Conservation (phyloP, 2,113 vertebrate genomes). For the Limnothrissa miodon region DNA sequence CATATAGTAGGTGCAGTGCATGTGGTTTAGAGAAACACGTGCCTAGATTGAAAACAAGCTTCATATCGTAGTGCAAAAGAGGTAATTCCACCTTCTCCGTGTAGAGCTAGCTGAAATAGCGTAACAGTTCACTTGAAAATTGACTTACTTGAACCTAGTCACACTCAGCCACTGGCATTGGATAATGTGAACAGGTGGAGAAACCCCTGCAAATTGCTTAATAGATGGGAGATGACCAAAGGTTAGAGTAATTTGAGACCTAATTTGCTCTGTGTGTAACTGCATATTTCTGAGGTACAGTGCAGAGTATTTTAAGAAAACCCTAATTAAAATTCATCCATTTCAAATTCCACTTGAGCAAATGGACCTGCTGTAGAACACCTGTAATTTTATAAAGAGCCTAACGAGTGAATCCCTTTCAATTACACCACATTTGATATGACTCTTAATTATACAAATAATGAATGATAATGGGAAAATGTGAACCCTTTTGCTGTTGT, state of each 20-base stretch:
- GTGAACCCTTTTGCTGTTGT: background rate
- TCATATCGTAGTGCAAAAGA: background rate
- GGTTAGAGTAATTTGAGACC: background rate
- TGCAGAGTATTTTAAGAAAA: background rate
- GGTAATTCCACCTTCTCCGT: background rate
- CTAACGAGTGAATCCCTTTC: background rate
- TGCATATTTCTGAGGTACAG: background rate
- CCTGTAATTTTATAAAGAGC: background rate
- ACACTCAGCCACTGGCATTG: background rate
- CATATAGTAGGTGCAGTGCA: too few species aligned
- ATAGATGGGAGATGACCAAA: background rate
- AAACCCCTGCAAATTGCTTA: background rate
- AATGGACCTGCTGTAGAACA: background rate
- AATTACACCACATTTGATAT: conserved; percentile 3
- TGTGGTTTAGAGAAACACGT: too few species aligned
- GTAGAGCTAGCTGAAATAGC: background rate
- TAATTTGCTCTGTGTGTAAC: background rate
- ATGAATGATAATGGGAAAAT: background rate
- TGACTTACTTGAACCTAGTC: background rate
- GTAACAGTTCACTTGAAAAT: background rate
- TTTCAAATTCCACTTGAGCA: background rate
- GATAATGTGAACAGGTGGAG: background rate
- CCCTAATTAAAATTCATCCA: background rate
- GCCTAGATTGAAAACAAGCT: background rate
- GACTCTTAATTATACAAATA: background rate